Percentiles rank a stretch among this genome's conserved stretches.
Evolutionary conservation across 2,888 invertebrate genomes (phyloP).

Genomic region (Noctua comes): DNA sequence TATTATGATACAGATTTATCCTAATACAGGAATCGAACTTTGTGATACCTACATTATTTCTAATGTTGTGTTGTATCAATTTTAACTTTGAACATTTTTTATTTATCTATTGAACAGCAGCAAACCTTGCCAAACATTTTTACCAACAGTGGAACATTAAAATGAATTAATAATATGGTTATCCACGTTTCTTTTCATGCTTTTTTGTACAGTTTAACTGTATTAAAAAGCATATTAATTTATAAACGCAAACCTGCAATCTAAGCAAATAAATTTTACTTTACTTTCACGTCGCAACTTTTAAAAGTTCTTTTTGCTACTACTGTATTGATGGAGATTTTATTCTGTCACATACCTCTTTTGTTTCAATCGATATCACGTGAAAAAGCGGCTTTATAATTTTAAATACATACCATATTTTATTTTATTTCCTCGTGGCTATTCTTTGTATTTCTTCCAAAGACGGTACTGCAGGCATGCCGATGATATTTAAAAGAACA

Average conservation of each 20-base stretch:
- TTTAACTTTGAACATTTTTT: too few relatives aligned
- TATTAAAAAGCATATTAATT: too few relatives aligned
- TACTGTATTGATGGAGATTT: background rate
- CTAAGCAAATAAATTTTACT: too few relatives aligned
- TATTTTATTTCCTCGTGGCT: background rate
- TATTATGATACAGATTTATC: too few relatives aligned
- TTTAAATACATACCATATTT: background rate
- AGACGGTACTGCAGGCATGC: too few relatives aligned
- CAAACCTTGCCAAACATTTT: background rate
- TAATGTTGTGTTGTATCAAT: too few relatives aligned
- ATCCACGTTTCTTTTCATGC: background rate
- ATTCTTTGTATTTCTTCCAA: background rate
- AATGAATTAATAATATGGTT: background rate
- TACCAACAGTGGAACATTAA: background rate
- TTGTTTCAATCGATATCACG: background rate
- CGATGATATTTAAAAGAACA: background rate
- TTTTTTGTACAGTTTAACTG: background rate
- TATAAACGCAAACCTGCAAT: too few relatives aligned
- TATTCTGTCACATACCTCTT: background rate
- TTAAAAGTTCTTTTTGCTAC: background rate
- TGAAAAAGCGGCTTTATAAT: background rate
- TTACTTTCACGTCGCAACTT: background rate
- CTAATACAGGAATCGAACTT: too few relatives aligned
- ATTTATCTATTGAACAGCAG: background rate
- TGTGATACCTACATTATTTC: too few relatives aligned